phyloP scores from a whole-genome alignment of 2,888 invertebrate species.

The Drosophila paranaensis region DNA sequence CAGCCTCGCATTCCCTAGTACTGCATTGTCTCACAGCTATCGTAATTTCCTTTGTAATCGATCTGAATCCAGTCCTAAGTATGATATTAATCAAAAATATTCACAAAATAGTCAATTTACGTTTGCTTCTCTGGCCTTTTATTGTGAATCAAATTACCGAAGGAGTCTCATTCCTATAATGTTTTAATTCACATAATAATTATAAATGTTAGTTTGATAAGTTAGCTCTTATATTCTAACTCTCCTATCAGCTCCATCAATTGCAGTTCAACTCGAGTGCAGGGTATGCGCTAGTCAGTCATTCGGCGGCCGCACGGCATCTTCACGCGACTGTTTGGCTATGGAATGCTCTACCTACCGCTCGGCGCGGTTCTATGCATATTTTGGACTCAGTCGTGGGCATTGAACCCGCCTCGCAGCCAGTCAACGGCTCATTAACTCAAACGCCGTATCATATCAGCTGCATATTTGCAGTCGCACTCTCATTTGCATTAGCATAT shows the following conservation, averaged over 20 bases:
- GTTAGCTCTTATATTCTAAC: no score
- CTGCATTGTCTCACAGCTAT: not conserved
- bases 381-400: slow-evolving; percentile 46
- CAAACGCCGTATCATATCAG: slow-evolving; percentile 23
- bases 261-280: no score
- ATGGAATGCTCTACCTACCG: slow-evolving; percentile 11
- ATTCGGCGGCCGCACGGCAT: slow-evolving; percentile 9
- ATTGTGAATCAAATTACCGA: no score
- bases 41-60: no score
- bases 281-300: not conserved
- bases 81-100: no score
- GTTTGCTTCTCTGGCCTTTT: no score
- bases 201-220: no score
- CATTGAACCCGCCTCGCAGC: slow-evolving; percentile 49
- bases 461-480: slow-evolving; percentile 23
- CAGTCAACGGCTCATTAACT: slow-evolving; percentile 55
- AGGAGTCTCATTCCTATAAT: no score
- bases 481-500: slow-evolving; percentile 19
- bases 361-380: slow-evolving; percentile 7
- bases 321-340: slow-evolving; percentile 43
- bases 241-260: no score
- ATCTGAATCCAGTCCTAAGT: no score
- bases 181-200: no score
- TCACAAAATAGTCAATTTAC: no score
- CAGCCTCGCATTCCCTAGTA: not conserved